phyloP scores from a whole-genome alignment of 1,140 invertebrate genomes.

The Macrocentrus cingulum region DNA sequence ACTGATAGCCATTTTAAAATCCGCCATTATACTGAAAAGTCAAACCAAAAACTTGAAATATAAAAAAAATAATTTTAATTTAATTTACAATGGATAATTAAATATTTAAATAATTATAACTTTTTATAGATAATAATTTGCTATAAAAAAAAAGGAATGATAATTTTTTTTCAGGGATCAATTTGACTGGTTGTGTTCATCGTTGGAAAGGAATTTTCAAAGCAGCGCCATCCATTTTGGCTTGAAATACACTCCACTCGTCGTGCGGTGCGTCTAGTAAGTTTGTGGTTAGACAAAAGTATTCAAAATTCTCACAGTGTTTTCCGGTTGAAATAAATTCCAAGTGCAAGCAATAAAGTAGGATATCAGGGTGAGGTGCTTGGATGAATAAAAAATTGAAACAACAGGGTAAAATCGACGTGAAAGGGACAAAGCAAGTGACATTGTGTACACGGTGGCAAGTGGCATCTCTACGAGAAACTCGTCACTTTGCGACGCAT shows the following conservation, averaged over 20 bases:
- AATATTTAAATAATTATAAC: neutral
- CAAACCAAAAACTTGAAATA: slow-evolving; percentile 15
- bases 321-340: slow-evolving; percentile 7
- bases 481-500: slow-evolving; percentile 47
- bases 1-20: slow-evolving; percentile 31
- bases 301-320: slow-evolving; percentile 2
- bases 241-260: slow-evolving; percentile 31
- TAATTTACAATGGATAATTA: neutral
- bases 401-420: neutral
- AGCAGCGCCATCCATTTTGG: slow-evolving; percentile 33
- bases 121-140: too few relatives aligned
- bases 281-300: slow-evolving; percentile 1
- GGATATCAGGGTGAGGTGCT: neutral
- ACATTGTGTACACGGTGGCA: slow-evolving; percentile 12
- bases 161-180: too few relatives aligned
- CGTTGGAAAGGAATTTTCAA: slow-evolving; percentile 30
- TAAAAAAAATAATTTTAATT: neutral
- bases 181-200: too few relatives aligned
- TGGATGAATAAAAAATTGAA: neutral
- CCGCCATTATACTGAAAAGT: slow-evolving; percentile 6
- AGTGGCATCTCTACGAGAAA: slow-evolving; percentile 28
- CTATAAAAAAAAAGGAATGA: too few relatives aligned
- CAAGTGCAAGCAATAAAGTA: neutral
- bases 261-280: slow-evolving; percentile 10
- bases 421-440: slow-evolving; percentile 13